Evolutionary conservation across 2,888 invertebrate species (phyloP).

Genomic region (Caenorhabditis sp.): DNA sequence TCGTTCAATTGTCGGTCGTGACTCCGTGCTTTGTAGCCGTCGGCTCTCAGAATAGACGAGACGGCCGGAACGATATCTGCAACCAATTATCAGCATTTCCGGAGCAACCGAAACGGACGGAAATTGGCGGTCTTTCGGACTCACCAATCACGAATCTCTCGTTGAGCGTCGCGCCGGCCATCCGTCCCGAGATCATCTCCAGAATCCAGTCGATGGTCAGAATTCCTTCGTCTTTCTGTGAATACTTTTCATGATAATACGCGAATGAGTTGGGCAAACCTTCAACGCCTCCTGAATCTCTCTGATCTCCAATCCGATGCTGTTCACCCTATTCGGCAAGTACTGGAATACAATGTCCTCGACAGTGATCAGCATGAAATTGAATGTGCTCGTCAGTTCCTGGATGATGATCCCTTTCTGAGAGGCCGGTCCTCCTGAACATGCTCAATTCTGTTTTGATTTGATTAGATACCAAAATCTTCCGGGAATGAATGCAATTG

Average conservation of each 20-base stretch:
- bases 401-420: constrained; percentile 77
- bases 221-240: constrained; percentile 73
- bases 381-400: constrained; percentile 75
- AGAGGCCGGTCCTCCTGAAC: constrained; percentile 78
- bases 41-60: constrained; percentile 57
- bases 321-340: constrained; percentile 75
- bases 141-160: constrained; percentile 67
- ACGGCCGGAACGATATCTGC: constrained; percentile 65
- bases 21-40: constrained; percentile 44
- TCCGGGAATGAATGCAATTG: neutral
- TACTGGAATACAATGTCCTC: constrained; percentile 78
- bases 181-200: constrained; percentile 72
- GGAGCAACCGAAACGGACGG: neutral
- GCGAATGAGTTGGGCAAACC: constrained; percentile 45
- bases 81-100: constrained; percentile 23
- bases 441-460: neutral
- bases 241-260: constrained; percentile 10
- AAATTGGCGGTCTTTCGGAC: constrained; percentile 23
- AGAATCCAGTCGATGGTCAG: constrained; percentile 77
- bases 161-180: constrained; percentile 66
- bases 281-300: constrained; percentile 74
- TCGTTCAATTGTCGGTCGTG: constrained; percentile 55
- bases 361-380: constrained; percentile 71
- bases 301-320: constrained; percentile 69
- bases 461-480: constrained; percentile 20